Percentiles rank a stretch among this genome's conserved stretches.
Evolutionary conservation across 2,797 vertebrate genomes (phyloP).

Genomic region (Brachyrhaphis roseni): DNA sequence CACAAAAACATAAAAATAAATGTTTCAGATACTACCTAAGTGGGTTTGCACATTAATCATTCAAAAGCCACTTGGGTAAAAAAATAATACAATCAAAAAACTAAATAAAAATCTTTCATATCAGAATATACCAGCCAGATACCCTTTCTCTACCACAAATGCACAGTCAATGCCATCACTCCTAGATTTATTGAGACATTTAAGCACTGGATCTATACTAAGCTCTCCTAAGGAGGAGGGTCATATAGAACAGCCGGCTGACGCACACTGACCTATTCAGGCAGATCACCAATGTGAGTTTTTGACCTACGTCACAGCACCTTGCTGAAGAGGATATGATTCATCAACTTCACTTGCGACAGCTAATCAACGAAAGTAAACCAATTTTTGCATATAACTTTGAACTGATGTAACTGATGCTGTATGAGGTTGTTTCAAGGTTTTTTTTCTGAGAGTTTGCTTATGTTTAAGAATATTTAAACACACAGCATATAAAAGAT

Average conservation of each 20-base stretch:
- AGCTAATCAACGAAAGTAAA: constrained; percentile 14
- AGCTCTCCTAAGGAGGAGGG: neutral
- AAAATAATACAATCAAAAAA: neutral
- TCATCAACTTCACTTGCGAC: constrained; percentile 28
- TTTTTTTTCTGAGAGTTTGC: neutral
- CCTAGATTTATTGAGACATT: neutral
- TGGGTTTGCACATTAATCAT: neutral
- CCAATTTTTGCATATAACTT: constrained; percentile 2
- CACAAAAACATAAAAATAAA: neutral
- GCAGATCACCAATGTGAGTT: constrained; percentile 2
- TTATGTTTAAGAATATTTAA: neutral
- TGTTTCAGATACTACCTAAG: neutral
- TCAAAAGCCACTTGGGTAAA: neutral
- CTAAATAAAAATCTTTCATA: neutral
- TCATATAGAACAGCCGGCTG: constrained; percentile 12
- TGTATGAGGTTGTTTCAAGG: neutral
- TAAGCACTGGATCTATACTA: constrained; percentile 10
- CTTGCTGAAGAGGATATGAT: constrained; percentile 15
- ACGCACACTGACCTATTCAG: constrained; percentile 10
- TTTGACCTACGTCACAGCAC: constrained; percentile 25
- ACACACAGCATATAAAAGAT: neutral
- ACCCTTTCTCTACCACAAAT: neutral
- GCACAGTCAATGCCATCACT: constrained; percentile 1
- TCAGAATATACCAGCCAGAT: neutral
- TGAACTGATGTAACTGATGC: neutral